phyloP scores from a whole-genome alignment of 2,888 invertebrate genomes.

The Pasiphila rectangulata region DNA sequence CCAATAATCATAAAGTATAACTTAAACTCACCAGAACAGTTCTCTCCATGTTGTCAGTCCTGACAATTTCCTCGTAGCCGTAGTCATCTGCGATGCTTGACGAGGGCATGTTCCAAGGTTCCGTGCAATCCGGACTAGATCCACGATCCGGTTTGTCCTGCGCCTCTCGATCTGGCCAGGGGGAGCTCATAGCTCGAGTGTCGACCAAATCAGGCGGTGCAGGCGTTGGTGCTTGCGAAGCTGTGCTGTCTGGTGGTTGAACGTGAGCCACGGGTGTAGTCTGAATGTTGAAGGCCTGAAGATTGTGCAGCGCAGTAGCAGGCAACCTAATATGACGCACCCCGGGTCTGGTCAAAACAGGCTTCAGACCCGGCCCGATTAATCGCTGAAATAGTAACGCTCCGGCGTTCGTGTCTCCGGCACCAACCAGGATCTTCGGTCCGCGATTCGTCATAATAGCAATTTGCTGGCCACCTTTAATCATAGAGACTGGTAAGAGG shows the following conservation, averaged over 20 bases:
- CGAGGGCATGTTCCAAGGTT: conserved; percentile 65
- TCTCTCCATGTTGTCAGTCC: conserved; percentile 65
- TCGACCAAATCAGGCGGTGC: conserved; percentile 67
- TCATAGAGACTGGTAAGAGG: conserved; percentile 85
- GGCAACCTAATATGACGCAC: conserved; percentile 78
- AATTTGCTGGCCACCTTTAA: conserved; percentile 86
- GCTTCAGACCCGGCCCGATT: conserved; percentile 83
- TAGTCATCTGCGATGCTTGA: conserved; percentile 59
- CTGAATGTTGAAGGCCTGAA: conserved; percentile 62
- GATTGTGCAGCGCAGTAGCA: conserved; percentile 67
- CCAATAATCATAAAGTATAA: conserved; percentile 15
- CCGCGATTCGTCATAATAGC: conserved; percentile 87
- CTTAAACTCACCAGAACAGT: conserved; percentile 71
- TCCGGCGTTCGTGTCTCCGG: conserved; percentile 79
- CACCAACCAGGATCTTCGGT: conserved; percentile 73
- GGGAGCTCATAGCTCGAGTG: conserved; percentile 58
- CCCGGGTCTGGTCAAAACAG: conserved; percentile 76
- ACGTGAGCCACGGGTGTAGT: conserved; percentile 49
- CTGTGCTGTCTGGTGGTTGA: conserved; percentile 62
- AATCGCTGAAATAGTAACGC: conserved; percentile 84
- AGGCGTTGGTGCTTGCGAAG: conserved; percentile 54
- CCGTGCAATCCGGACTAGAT: conserved; percentile 66
- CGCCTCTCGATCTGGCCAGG: conserved; percentile 61
- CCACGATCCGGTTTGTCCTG: conserved; percentile 59
- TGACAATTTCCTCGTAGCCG: conserved; percentile 68